Base-by-base conservation (phyloP, 2,797 vertebrate species). In the Lophius americanus region DNA sequence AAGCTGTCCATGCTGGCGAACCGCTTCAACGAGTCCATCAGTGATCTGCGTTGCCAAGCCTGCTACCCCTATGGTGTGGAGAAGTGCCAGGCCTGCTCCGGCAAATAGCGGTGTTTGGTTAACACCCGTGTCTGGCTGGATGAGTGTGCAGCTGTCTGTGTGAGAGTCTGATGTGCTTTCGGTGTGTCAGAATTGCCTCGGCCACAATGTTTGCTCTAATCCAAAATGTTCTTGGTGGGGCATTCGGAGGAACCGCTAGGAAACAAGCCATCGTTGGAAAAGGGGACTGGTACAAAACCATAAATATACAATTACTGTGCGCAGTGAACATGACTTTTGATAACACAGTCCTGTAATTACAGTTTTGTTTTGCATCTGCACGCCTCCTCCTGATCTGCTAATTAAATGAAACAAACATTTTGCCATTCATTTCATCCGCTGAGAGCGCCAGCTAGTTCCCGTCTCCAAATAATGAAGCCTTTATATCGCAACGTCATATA, bases 1-100 rank as follows among this genome's bases (percentile, higher is more conserved):
- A 99, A 99, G 90, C 96, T 98, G 88, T 98, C 97, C 0, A 98
- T 97, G 97, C 87, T 99, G 92, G 97, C 96, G n/a, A 96, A 96
- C 91, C 93, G 96, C 76, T 99, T 99, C 91, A 96, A 95, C 65
- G 96, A 98, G 91, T 99, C 98, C 75, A 98, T 97, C 85, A 91
- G 94, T 55, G 95, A 95, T 42, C 93, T 99, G 61, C 93, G 98
- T 7, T 99, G 98, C 23, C 96, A 95, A 4, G 96, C 96, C 36
- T 99, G 97, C 89, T 94, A 96, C 33, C 94, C 96, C 60, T 93
- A 95, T 0, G 97, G 98, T 60, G 88, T 94, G 81, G 95, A 98
- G 91, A 95, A 90, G 63, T 99, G 97, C 90, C 94, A 91, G 88
- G 86, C 91, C 74, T 99, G 98, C 56, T 79, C 85, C 72, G 85